phyloP scores from a whole-genome alignment of 2,888 invertebrate genomes.

The Andrena minutula region DNA sequence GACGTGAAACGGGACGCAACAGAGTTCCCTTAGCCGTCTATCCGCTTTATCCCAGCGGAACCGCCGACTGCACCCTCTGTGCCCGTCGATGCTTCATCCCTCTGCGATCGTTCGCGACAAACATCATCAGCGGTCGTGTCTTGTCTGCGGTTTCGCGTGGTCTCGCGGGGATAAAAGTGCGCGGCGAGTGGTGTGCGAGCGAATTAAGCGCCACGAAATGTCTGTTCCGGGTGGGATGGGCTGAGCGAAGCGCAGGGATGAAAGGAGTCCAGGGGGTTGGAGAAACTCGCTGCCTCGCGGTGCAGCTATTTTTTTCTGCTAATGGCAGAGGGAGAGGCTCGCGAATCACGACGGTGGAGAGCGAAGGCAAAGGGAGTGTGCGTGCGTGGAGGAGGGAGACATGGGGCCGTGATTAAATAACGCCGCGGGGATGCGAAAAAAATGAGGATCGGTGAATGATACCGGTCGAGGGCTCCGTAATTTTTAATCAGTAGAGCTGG shows the following conservation, averaged over 20 bases:
- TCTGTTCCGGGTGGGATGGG: conserved; percentile 46
- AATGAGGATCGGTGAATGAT: conserved; percentile 52
- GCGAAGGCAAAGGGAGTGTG: not conserved
- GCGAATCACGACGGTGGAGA: not conserved
- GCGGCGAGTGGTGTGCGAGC: conserved; percentile 30
- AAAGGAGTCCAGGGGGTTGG: conserved; percentile 46
- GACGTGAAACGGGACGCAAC: not conserved
- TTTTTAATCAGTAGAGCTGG: conserved; percentile 65
- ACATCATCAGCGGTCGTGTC: conserved; percentile 15
- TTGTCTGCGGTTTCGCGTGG: not conserved
- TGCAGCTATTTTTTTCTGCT: conserved; percentile 64
- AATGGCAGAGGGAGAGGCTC: conserved; percentile 46
- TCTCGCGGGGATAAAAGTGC: conserved; percentile 42
- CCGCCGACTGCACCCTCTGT: not conserved
- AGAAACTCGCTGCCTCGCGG: conserved; percentile 49
- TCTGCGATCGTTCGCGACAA: conserved; percentile 16
- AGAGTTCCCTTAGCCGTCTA: not conserved
- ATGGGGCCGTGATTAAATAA: conserved; percentile 63
- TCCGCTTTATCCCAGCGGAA: not conserved
- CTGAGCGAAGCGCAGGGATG: conserved; percentile 41
- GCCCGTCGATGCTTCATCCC: conserved; percentile 13
- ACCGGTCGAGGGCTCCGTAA: conserved; percentile 63
- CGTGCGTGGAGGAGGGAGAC: not conserved
- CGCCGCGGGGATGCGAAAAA: conserved; percentile 48
- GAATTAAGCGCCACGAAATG: conserved; percentile 63